phyloP scores from a whole-genome alignment of 2,797 vertebrate genomes.

The Mallotus villosus region DNA sequence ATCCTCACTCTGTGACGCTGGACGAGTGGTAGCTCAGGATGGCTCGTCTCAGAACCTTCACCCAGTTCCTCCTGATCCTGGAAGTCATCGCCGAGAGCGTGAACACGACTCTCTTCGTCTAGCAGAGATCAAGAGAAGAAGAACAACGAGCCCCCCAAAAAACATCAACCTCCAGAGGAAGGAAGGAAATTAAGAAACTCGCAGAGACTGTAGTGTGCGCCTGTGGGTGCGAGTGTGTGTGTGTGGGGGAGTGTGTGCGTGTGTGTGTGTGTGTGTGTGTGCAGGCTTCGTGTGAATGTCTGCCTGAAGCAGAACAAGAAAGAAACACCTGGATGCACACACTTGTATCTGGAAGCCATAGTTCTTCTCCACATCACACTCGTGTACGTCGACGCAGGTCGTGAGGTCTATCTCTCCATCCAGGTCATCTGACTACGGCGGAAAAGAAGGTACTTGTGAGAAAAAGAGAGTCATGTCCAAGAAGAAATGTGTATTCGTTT shows the following conservation, averaged over 20 bases:
- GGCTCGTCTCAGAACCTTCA: conserved; percentile 87
- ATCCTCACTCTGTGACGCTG: conserved; percentile 80
- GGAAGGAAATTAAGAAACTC: conserved; percentile 48
- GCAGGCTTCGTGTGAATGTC: conserved; percentile 21
- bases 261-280: conserved; percentile 25
- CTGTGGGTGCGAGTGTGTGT: conserved; percentile 14
- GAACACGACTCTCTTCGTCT: conserved; percentile 87
- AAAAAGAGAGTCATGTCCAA: background rate
- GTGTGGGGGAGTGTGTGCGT: conserved; percentile 12
- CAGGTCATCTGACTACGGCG: conserved; percentile 83
- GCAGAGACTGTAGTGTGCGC: conserved; percentile 17
- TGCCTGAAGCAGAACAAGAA: too few relatives aligned
- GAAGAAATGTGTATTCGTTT: too few relatives aligned
- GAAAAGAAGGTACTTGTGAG: conserved; percentile 27
- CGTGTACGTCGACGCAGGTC: conserved; percentile 81
- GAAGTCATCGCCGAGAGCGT: conserved; percentile 94
- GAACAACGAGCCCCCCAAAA: background rate
- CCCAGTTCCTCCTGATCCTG: conserved; percentile 92
- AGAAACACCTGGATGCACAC: conserved; percentile 20
- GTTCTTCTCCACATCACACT: conserved; percentile 88
- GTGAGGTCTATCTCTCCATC: conserved; percentile 88
- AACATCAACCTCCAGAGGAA: conserved; percentile 38
- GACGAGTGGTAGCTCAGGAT: conserved; percentile 78
- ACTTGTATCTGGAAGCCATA: conserved; percentile 95
- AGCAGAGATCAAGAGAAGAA: conserved; percentile 55